A percentile compares a stretch with the other conserved stretches of the same genome.
These are phyloP conservation scores for Acleris laterana DNA, from an alignment of 2,888 invertebrate genomes.

Conservation along the genomic window DNA sequence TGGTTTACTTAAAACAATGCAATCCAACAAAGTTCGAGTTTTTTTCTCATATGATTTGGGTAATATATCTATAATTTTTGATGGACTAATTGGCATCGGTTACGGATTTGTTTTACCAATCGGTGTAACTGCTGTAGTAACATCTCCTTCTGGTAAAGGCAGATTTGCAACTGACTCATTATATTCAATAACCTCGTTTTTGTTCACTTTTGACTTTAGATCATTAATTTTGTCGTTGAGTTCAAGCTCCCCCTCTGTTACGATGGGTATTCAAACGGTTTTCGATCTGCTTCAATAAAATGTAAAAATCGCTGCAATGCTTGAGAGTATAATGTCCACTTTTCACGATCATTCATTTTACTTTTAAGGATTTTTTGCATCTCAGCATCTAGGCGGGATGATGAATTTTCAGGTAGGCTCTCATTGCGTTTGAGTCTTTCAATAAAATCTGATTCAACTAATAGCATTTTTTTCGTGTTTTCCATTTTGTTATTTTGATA, in stretches of 20 bases:
- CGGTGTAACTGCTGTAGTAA: too few species aligned
- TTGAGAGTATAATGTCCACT: slow-evolving; percentile 44
- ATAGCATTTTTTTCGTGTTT: slow-evolving; percentile 41
- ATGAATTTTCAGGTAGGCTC: slow-evolving; percentile 21
- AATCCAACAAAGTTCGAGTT: slow-evolving; percentile 40
- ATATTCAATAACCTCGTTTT: too few species aligned
- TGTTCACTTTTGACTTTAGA: slow-evolving; percentile 3
- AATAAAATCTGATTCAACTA: slow-evolving; percentile 42
- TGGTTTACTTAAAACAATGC: slow-evolving; percentile 28
- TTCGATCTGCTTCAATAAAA: slow-evolving; percentile 40
- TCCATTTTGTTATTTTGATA: slow-evolving; percentile 34
- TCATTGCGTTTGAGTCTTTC: slow-evolving; percentile 38
- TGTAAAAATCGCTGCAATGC: slow-evolving; percentile 44
- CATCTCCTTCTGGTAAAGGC: too few species aligned
- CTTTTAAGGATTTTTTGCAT: slow-evolving; percentile 42
- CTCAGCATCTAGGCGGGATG: slow-evolving; percentile 39
- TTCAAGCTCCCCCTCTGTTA: slow-evolving; percentile 8
- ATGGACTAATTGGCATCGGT: too few species aligned
- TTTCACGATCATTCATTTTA: slow-evolving; percentile 42
- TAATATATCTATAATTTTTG: slow-evolving; percentile 22
- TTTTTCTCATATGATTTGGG: slow-evolving; percentile 41
- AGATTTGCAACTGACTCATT: too few species aligned
- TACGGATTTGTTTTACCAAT: too few species aligned
- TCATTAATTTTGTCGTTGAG: background rate
- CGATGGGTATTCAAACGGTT: slow-evolving; percentile 38